These are phyloP conservation scores for Apeira syringaria DNA, from an alignment of 2,888 invertebrate genomes.

Conservation along the genomic window DNA sequence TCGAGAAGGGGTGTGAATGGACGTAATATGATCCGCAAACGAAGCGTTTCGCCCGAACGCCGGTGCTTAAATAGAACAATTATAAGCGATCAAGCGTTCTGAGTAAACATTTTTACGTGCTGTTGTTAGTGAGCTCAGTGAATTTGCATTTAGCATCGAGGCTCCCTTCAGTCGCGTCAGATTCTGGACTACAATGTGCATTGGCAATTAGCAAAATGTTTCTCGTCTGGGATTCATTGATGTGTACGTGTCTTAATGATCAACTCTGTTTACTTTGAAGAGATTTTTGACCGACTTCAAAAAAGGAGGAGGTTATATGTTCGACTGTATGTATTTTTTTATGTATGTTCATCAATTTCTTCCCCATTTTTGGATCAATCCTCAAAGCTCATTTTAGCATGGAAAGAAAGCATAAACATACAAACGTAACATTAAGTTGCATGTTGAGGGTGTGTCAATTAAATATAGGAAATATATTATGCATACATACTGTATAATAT, in stretches of 20 bases:
- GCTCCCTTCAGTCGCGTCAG: slow-evolving; percentile 46
- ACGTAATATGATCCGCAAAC: slow-evolving; percentile 56
- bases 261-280: slow-evolving; percentile 21
- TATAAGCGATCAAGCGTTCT: slow-evolving; percentile 60
- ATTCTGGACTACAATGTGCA: slow-evolving; percentile 56
- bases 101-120: slow-evolving; percentile 64
- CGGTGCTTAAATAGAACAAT: slow-evolving; percentile 61
- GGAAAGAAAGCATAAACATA: too few species aligned
- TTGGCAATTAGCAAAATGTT: slow-evolving; percentile 73
- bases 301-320: too few species aligned
- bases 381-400: too few species aligned
- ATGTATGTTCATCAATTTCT: too few species aligned
- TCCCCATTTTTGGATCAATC: too few species aligned
- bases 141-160: slow-evolving; percentile 56
- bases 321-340: too few species aligned
- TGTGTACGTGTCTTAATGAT: slow-evolving; percentile 64
- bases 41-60: slow-evolving; percentile 46
- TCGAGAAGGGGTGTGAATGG: slow-evolving; percentile 42
- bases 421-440: too few species aligned
- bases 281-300: too few species aligned
- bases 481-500: too few species aligned
- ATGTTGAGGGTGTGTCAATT: too few species aligned
- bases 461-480: too few species aligned
- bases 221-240: slow-evolving; percentile 64
- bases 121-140: slow-evolving; percentile 41